Percentiles rank a stretch among this genome's conserved stretches.
Evolutionary conservation across 2,888 invertebrate species (phyloP).

Genomic region (Vanessa cardui): DNA sequence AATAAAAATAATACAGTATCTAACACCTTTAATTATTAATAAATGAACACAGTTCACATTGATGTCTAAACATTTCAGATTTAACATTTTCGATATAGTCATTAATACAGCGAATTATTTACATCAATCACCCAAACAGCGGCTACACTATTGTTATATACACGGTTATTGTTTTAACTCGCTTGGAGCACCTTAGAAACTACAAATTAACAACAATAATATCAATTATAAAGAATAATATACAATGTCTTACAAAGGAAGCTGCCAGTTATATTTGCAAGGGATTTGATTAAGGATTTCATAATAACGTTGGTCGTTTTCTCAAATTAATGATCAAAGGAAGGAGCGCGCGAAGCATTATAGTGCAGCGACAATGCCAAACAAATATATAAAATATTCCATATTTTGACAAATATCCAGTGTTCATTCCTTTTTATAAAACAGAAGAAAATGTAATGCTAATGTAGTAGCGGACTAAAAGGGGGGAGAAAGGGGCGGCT

Average conservation of each 20-base stretch:
- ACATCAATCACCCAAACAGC: constrained; percentile 33
- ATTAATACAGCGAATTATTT: constrained; percentile 33
- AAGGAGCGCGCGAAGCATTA: no score
- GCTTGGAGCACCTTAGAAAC: constrained; percentile 57
- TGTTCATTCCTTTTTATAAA: no score
- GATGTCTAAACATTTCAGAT: constrained; percentile 54
- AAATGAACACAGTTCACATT: constrained; percentile 78
- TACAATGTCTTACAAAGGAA: neutral
- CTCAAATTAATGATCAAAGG: no score
- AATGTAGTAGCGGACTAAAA: no score
- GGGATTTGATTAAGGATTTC: no score
- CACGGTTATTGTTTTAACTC: constrained; percentile 58
- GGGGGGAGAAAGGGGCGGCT: no score
- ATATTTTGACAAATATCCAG: no score
- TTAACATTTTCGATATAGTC: constrained; percentile 42
- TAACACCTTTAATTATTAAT: constrained; percentile 73
- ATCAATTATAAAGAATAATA: neutral
- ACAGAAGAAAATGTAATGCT: no score
- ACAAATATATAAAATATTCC: no score
- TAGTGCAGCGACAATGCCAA: no score
- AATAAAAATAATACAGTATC: constrained; percentile 44
- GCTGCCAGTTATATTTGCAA: no score
- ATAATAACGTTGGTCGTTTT: no score
- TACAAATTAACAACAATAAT: constrained; percentile 17
- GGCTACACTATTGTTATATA: constrained; percentile 30